Base-by-base conservation (phyloP, 2,113 vertebrate species). In the Lampris megalopsis region DNA sequence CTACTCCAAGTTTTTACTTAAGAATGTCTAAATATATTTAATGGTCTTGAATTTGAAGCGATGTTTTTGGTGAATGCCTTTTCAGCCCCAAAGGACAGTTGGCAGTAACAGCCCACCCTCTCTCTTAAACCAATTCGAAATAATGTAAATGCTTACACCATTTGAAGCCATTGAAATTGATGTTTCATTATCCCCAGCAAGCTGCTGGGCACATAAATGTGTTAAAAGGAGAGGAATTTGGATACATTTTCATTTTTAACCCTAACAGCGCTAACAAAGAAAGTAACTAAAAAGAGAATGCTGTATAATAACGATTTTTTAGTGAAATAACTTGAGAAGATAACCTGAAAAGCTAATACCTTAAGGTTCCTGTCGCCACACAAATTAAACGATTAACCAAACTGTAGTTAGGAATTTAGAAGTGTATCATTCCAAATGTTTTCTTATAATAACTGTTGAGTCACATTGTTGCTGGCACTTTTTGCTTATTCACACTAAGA, bases 121-220 rank as follows among this genome's bases (percentile, higher is more conserved):
- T 74, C 65, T 65, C 71, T 80, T 52, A 74, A 78, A 63, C 35
- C 58, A 42, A 4, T 45, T 45, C 43, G 7, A 45, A 45, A 7
- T 45, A 45, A 59, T 65, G 73, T 85, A 77, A 83, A 74, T 64
- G 68, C 10, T 79, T 73, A 61, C 84, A 85, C 87, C 75, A 79
- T 52, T 79, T 64, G 13, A 77, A 79, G 37, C 47, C 49, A 37
- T 59, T 79, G 50, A 78, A 83, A 71, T 61, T 37, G 72, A 68
- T 54, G 43, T 75, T 75, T 77, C 68, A 73, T 53, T 71, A 77
- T 81, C 77, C 42, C 11, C 42, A 70, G 65, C 47, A 64, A 68
- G 66, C 54, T 69, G 68, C 1, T n/a, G 60, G 52, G 69, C 53
- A 77, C 49, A 63, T 53, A 11, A 63, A 35, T 60, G 61, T 62